Evolutionary conservation across 2,113 vertebrate species (phyloP).

Genomic region (Sander lucioperca): DNA sequence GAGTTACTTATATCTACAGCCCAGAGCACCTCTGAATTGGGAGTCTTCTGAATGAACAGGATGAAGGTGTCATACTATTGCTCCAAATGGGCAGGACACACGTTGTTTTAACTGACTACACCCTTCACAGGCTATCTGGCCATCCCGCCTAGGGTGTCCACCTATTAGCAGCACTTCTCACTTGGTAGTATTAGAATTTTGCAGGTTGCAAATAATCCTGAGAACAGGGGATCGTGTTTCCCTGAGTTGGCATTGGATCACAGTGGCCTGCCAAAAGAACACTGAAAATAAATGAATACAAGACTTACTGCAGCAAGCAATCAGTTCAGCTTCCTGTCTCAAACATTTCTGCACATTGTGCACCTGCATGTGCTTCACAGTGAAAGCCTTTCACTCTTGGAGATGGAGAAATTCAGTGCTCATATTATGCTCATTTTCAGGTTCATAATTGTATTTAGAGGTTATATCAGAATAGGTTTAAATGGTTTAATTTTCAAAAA

Average conservation of each 20-base stretch:
- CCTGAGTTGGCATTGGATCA: background rate
- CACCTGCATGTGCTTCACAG: background rate
- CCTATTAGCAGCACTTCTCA: too few species aligned
- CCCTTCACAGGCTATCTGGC: background rate
- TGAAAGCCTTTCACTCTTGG: background rate
- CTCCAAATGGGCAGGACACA: background rate
- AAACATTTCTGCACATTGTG: background rate
- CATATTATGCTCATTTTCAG: too few species aligned
- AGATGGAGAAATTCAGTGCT: background rate
- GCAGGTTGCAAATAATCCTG: background rate
- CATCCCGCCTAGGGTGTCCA: background rate
- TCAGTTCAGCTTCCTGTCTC: background rate
- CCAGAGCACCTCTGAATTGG: background rate
- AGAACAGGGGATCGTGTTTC: background rate
- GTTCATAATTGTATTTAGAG: too few species aligned
- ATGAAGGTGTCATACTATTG: background rate
- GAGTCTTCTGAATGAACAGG: background rate
- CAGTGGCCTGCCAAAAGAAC: background rate
- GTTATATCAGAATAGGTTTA: too few species aligned
- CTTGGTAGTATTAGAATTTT: background rate
- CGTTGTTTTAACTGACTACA: background rate
- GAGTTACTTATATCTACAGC: background rate
- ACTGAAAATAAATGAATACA: background rate
- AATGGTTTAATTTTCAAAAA: too few species aligned
- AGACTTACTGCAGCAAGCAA: background rate